phyloP scores from a whole-genome alignment of 2,888 invertebrate species.

The Leptarthrus brevirostris region DNA sequence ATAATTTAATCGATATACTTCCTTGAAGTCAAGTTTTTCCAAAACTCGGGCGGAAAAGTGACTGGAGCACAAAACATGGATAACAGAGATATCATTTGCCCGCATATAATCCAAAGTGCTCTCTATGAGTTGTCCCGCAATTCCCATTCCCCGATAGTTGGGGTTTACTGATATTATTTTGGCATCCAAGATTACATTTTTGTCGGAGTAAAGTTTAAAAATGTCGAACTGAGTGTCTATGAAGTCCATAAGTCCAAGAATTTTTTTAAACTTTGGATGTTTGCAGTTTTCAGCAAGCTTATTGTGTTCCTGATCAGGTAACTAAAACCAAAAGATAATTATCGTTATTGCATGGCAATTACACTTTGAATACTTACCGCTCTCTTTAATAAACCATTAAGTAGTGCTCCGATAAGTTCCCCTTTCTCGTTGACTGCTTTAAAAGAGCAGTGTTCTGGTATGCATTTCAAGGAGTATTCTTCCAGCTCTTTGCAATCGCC shows the following conservation, averaged over 20 bases:
- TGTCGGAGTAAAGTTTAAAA: constrained; percentile 67
- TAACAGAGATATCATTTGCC: constrained; percentile 66
- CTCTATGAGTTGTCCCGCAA: constrained; percentile 65
- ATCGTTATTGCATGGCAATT: neutral
- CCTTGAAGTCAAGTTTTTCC: constrained; percentile 77
- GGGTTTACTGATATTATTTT: constrained; percentile 66
- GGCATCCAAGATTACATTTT: constrained; percentile 63
- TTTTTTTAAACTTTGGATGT: constrained; percentile 70
- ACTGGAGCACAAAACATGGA: constrained; percentile 81
- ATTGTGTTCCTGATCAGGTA: constrained; percentile 58
- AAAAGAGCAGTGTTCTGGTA: constrained; percentile 70
- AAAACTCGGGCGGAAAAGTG: constrained; percentile 80
- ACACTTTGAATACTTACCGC: constrained; percentile 58
- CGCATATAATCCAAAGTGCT: constrained; percentile 63
- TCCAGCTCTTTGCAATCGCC: constrained; percentile 69
- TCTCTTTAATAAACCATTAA: constrained; percentile 68
- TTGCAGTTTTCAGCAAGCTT: constrained; percentile 64
- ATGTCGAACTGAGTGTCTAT: constrained; percentile 68
- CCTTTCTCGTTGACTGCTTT: constrained; percentile 70
- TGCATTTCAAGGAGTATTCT: constrained; percentile 68
- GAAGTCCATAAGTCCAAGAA: constrained; percentile 68
- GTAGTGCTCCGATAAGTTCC: constrained; percentile 69
- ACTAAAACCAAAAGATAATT: constrained; percentile 51
- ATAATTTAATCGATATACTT: constrained; percentile 75
- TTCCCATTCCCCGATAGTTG: constrained; percentile 65